Conservation (phyloP, 2,113 vertebrate species). For the Antechinus stuartii region DNA sequence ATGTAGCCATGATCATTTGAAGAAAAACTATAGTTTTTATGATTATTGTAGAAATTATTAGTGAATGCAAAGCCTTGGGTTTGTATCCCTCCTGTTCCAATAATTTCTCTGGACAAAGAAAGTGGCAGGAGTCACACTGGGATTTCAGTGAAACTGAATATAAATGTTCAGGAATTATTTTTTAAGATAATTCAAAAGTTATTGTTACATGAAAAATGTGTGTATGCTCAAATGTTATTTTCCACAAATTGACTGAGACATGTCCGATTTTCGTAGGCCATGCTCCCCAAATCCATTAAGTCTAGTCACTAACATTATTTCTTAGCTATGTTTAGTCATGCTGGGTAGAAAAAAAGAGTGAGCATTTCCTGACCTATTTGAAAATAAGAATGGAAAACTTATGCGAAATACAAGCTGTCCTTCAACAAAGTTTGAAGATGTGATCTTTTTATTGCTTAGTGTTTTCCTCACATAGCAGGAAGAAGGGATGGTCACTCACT, state of each 20-base stretch:
- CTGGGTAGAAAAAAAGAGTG: background rate
- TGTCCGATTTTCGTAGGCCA: background rate
- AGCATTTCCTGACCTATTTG: background rate
- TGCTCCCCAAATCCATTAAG: constrained; percentile 2
- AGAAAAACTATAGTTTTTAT: background rate
- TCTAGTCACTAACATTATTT: constrained; percentile 8
- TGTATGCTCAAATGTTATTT: background rate
- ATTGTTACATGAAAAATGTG: background rate
- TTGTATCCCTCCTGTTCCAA: background rate
- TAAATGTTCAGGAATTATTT: background rate
- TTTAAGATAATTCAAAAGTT: background rate
- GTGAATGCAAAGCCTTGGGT: background rate
- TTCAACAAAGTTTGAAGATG: constrained; percentile 50
- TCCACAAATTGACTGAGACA: background rate
- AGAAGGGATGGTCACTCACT: constrained; percentile 61
- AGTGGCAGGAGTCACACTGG: background rate
- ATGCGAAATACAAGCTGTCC: constrained; percentile 38
- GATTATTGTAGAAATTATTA: background rate
- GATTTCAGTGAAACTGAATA: background rate
- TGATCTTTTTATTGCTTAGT: constrained; percentile 65
- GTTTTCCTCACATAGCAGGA: constrained; percentile 68
- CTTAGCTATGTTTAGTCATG: background rate
- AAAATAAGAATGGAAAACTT: background rate
- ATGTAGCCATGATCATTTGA: background rate
- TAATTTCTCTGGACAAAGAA: background rate